Percentiles rank a stretch among this genome's conserved stretches.
These are phyloP conservation scores for Pseudolaguvia tuberculata DNA, from an alignment of 2,113 vertebrate genomes.

Conservation along the genomic window DNA sequence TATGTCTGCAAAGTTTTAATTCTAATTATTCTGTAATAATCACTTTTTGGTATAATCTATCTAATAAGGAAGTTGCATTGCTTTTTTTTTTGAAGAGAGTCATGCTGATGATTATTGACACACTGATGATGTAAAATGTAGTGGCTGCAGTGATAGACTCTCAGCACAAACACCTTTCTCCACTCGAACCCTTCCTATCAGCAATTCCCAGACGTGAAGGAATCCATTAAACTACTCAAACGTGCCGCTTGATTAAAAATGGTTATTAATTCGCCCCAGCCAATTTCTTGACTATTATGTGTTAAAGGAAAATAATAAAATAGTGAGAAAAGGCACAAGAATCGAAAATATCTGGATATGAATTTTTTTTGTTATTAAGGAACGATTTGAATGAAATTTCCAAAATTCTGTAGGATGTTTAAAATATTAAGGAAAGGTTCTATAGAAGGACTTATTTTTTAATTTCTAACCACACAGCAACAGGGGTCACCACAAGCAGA, in stretches of 20 bases:
- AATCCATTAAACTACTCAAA: conserved; percentile 50
- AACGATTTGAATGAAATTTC: background rate
- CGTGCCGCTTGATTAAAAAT: conserved; percentile 50
- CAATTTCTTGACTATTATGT: background rate
- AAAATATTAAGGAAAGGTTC: too few relatives aligned
- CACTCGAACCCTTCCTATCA: conserved; percentile 29
- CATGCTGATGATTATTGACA: conserved; percentile 22
- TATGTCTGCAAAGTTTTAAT: background rate
- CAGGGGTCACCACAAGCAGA: too few relatives aligned
- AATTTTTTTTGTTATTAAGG: conserved; percentile 1
- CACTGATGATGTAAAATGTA: conserved; percentile 46
- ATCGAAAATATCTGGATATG: conserved; percentile 19
- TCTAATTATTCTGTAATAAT: background rate
- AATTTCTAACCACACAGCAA: too few relatives aligned
- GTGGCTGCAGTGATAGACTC: conserved; percentile 49
- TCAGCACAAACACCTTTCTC: conserved; percentile 25
- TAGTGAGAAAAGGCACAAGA: conserved; percentile 11
- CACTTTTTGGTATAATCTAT: conserved; percentile 22
- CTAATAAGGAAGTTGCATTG: background rate
- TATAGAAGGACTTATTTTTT: too few relatives aligned
- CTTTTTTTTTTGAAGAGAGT: conserved; percentile 50
- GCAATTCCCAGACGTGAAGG: conserved; percentile 30
- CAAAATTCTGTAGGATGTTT: background rate
- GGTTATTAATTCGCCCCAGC: conserved; percentile 21
- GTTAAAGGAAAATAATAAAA: conserved; percentile 8